Evolutionary conservation across 2,113 vertebrate species (phyloP), one percentile per base, ranked within the genome.

Genomic region (Mustela nigripes): DNA sequence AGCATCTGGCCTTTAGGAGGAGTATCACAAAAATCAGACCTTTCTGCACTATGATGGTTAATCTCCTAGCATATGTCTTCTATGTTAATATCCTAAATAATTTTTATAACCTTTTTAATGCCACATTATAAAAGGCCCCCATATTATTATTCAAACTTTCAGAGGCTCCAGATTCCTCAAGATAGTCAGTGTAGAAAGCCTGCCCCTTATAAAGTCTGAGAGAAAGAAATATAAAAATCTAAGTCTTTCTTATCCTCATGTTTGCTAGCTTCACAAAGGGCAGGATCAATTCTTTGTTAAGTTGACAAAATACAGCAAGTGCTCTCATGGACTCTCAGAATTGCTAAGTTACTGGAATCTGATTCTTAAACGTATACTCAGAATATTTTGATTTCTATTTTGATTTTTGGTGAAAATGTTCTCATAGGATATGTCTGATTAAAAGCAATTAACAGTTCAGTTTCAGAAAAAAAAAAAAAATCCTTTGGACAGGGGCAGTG

Each of bases 361-460:
- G 10, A 2, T 76, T 87, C 63, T 95, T 93, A 85, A 94, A 88
- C 36, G n/a, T 62, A 26, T 45, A 50, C 81, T 97, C 16, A 39
- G 89, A 74, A 58, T 91, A 63, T 89, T 85, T 58, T 78, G n/a
- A 16, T 76, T 85, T 94, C 71, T 93, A 39, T 89, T 97, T 97
- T 89, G 31, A 67, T 86, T 93, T 97, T 96, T 82, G 65, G 71
- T 42, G 42, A 89, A 85, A 94, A 82, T 45, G 28, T 60, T 45
- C 65, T 89, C 36, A 36, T 21, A 84, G 67, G 84, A 94, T 74
- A 60, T 94, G 58, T 65, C 31, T 63, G 42, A 4, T 12, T 82
- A 56, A 67, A 85, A 79, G 65, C 56, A 95, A 62, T 50, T 31
- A 78, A 67, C 18, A 67, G n/a, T 45, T 89, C 74, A 84, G 56